Conservation (phyloP, 2,797 vertebrate species). For the Ptychobarbus kaznakovi region DNA sequence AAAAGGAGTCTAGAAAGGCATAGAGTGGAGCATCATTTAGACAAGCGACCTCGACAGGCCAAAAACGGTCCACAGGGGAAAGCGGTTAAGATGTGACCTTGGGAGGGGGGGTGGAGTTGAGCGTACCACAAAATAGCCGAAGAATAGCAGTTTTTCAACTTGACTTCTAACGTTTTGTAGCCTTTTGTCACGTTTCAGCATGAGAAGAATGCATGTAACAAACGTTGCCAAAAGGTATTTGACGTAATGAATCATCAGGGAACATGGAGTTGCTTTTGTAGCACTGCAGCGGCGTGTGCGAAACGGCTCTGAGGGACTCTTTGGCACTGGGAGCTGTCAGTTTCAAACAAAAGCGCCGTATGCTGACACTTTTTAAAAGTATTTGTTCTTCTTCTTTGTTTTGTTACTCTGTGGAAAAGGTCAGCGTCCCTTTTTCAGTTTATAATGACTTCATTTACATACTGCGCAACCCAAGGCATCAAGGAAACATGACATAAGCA, state of each 20-base stretch:
- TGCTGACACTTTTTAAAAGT: constrained; percentile 44
- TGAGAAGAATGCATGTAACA: constrained; percentile 39
- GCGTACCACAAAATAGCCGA: constrained; percentile 21
- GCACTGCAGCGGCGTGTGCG: background rate
- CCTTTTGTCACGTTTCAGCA: constrained; percentile 46
- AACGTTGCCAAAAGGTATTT: constrained; percentile 47
- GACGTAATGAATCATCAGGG: constrained; percentile 50
- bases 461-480: constrained; percentile 25
- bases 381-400: constrained; percentile 45
- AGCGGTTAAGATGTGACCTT: background rate
- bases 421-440: constrained; percentile 43
- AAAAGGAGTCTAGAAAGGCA: constrained; percentile 50
- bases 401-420: constrained; percentile 54
- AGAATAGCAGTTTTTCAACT: constrained; percentile 34
- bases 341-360: constrained; percentile 36
- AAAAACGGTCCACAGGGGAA: constrained; percentile 35
- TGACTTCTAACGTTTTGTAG: constrained; percentile 41
- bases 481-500: constrained; percentile 7
- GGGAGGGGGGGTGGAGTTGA: background rate
- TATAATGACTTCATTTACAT: constrained; percentile 40
- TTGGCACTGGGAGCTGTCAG: constrained; percentile 39
- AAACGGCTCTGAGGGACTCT: constrained; percentile 46
- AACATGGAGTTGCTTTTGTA: constrained; percentile 40
- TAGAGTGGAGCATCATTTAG: constrained; percentile 48
- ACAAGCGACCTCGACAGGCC: constrained; percentile 44